phyloP scores from a whole-genome alignment of 2,797 vertebrate species.

The Periparus ater region DNA sequence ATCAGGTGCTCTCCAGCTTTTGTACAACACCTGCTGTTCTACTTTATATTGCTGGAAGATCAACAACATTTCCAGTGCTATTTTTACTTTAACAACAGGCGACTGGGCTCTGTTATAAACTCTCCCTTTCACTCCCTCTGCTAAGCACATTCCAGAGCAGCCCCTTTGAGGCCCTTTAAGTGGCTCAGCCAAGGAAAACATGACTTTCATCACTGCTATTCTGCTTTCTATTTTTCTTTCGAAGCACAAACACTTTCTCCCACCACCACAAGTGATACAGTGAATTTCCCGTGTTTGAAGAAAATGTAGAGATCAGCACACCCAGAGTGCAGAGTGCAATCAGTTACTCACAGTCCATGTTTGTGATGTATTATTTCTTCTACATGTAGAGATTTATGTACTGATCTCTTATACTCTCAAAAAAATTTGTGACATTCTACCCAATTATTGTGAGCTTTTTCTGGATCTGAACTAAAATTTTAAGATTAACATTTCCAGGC shows the following conservation, averaged over 20 bases:
- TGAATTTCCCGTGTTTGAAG: not conserved
- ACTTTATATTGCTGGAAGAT: constrained; percentile 14
- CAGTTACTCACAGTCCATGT: not conserved
- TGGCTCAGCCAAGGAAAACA: constrained; percentile 61
- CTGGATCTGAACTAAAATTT: not conserved
- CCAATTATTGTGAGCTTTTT: not conserved
- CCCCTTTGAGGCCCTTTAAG: constrained; percentile 52
- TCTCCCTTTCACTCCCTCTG: constrained; percentile 55
- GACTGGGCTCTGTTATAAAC: not conserved
- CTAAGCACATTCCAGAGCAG: constrained; percentile 60
- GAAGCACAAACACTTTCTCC: constrained; percentile 16
- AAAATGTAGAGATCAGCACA: not conserved
- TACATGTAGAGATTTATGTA: not conserved
- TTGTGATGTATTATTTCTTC: not conserved
- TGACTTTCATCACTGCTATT: constrained; percentile 34
- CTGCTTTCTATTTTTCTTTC: constrained; percentile 57
- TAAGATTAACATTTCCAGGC: not conserved
- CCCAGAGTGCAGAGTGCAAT: not conserved
- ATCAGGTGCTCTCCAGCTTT: constrained; percentile 54
- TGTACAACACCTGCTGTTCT: constrained; percentile 62
- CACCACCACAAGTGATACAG: not conserved
- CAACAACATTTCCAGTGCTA: constrained; percentile 39
- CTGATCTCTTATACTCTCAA: not conserved
- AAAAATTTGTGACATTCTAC: not conserved
- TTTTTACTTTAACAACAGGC: constrained; percentile 55